Evolutionary conservation across 2,797 vertebrate genomes (phyloP).

Genomic region (Tangara arthus): DNA sequence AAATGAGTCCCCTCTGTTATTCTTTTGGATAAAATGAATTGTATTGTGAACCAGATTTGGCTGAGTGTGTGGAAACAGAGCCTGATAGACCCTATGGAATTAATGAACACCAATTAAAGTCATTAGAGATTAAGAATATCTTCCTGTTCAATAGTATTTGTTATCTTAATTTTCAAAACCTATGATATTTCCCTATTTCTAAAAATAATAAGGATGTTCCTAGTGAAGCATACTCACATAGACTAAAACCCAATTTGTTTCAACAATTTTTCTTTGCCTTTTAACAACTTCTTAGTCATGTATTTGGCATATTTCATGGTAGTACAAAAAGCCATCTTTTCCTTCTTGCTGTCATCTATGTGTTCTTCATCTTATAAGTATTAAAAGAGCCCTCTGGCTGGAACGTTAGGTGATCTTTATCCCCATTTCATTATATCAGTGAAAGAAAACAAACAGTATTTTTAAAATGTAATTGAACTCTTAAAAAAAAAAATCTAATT

Average conservation of each 20-base stretch:
- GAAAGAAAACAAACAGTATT: constrained; percentile 31
- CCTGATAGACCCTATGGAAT: neutral
- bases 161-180: neutral
- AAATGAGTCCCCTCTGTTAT: neutral
- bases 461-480: constrained; percentile 12
- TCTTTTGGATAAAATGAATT: neutral
- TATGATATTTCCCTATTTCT: neutral
- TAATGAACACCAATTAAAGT: neutral
- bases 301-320: neutral
- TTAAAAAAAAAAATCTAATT: neutral
- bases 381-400: neutral
- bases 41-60: neutral
- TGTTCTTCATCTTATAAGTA: neutral
- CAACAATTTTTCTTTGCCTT: neutral
- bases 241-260: neutral
- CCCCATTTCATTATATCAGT: neutral
- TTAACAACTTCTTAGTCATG: neutral
- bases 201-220: neutral
- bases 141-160: neutral
- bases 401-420: neutral
- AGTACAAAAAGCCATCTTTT: neutral
- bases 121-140: neutral
- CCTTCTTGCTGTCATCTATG: neutral
- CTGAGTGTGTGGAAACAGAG: neutral
- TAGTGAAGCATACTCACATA: neutral